phyloP scores from a whole-genome alignment of 1,140 invertebrate genomes.

The Hypothenemus hampei region DNA sequence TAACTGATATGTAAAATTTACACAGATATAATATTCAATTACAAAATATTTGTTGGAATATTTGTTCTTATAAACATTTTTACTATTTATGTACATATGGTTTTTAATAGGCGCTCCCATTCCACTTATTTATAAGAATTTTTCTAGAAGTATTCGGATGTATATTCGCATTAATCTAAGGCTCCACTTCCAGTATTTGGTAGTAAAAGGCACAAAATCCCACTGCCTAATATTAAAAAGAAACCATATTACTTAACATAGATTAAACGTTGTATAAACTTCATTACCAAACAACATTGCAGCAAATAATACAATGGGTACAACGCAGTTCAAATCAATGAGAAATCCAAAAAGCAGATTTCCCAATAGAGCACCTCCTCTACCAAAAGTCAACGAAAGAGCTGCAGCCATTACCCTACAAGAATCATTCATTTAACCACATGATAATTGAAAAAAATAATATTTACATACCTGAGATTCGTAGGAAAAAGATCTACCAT shows the following conservation, averaged over 20 bases:
- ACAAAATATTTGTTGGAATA: no score
- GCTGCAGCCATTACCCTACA: conserved; percentile 71
- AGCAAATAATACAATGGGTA: conserved; percentile 64
- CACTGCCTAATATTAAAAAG: conserved; percentile 54
- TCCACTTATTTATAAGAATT: no score
- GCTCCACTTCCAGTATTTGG: conserved; percentile 64
- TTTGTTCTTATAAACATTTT: no score
- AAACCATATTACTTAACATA: neutral
- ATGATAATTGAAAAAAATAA: no score
- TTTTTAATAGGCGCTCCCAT: no score
- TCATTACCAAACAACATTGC: conserved; percentile 62
- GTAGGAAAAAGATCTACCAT: conserved; percentile 74
- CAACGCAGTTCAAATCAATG: conserved; percentile 66
- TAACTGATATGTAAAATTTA: no score
- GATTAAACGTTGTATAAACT: neutral
- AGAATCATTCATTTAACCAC: no score
- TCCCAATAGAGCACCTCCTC: conserved; percentile 63
- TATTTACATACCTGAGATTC: conserved; percentile 63
- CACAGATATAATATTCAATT: no score
- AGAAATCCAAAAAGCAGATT: conserved; percentile 66
- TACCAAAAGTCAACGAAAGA: conserved; percentile 64
- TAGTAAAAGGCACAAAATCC: conserved; percentile 59
- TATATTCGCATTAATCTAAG: conserved; percentile 50
- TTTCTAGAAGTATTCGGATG: neutral
- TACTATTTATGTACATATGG: no score